phyloP scores from a whole-genome alignment of 2,113 vertebrate species.

The Chitala chitala region DNA sequence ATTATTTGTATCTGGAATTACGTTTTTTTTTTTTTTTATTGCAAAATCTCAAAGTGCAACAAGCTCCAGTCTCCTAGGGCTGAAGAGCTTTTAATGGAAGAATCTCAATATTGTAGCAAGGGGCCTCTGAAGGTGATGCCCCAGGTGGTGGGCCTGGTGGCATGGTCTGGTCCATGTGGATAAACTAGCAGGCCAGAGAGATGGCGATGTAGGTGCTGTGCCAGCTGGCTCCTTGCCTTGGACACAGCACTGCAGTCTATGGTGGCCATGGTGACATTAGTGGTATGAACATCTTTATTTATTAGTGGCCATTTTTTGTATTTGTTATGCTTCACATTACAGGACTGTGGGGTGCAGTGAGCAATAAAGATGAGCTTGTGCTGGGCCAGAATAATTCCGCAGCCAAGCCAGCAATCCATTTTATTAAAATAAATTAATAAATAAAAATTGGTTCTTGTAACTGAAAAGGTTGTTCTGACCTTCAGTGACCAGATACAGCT shows the following conservation, averaged over 20 bases:
- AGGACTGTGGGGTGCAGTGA: neutral
- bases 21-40: no score
- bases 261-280: neutral
- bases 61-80: neutral
- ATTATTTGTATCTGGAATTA: no score
- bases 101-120: neutral
- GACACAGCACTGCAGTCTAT: neutral
- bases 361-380: conserved; percentile 1
- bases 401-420: conserved; percentile 11
- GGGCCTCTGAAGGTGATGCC: neutral
- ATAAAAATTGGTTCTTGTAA: neutral
- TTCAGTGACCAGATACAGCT: neutral
- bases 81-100: neutral
- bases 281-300: conserved; percentile 14
- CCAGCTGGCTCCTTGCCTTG: neutral
- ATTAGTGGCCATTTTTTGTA: neutral
- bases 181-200: neutral
- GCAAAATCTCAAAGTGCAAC: no score
- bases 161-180: neutral
- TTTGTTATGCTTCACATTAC: conserved; percentile 6
- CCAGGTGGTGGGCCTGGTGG: no score
- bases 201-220: neutral
- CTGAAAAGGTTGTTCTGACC: neutral
- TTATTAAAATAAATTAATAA: neutral
- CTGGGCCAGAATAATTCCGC: conserved; percentile 1